Evolutionary conservation across 2,113 vertebrate species (phyloP).

Genomic region (Acanthochromis polyacanthus): DNA sequence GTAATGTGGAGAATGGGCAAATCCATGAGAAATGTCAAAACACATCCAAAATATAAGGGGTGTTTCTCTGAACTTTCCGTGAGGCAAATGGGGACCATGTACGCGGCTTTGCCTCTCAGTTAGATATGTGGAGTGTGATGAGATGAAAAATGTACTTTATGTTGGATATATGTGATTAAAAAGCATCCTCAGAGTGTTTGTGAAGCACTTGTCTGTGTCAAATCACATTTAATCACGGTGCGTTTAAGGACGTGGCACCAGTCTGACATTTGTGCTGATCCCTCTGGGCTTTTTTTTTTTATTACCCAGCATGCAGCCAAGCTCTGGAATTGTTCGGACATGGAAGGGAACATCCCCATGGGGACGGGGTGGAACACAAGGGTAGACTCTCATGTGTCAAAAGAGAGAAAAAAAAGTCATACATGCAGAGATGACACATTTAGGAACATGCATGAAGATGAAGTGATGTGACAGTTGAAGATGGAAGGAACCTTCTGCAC

Average conservation of each 20-base stretch:
- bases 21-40: constrained; percentile 24
- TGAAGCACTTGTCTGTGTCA: constrained; percentile 37
- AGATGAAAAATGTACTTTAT: background rate
- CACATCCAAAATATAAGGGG: constrained; percentile 5
- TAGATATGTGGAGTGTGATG: background rate
- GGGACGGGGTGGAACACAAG: constrained; percentile 38
- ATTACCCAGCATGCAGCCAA: constrained; percentile 29
- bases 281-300: constrained; percentile 36
- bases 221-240: constrained; percentile 45
- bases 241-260: constrained; percentile 58
- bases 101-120: background rate
- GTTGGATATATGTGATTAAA: background rate
- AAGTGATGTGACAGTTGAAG: constrained; percentile 29
- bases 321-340: constrained; percentile 43
- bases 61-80: constrained; percentile 22
- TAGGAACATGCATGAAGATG: background rate
- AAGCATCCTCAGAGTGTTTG: background rate
- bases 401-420: background rate
- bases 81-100: background rate
- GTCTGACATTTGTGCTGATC: constrained; percentile 63
- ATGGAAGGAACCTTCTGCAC: background rate
- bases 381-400: constrained; percentile 8
- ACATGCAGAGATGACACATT: constrained; percentile 11
- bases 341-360: constrained; percentile 64
- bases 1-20: constrained; percentile 23